A percentile compares a stretch with the other conserved stretches of the same genome.
Conservation (phyloP, 2,888 invertebrate genomes). For the Nephrotoma flavescens region DNA sequence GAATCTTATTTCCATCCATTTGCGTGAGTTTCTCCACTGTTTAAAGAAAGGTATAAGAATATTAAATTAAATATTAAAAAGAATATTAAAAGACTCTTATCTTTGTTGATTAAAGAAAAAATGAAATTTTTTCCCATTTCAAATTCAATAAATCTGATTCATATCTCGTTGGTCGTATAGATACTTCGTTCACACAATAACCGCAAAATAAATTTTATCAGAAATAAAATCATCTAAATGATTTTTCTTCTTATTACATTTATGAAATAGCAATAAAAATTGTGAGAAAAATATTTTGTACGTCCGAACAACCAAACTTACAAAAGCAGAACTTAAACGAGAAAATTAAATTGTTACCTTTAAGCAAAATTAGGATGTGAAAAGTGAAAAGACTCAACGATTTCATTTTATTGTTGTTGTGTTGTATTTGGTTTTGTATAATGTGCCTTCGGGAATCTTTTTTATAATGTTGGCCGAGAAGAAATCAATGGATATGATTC, state of each 20-base stretch:
- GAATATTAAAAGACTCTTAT: neutral
- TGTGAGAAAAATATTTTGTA: neutral
- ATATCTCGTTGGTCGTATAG: neutral
- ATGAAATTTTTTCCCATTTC: neutral
- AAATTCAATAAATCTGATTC: neutral
- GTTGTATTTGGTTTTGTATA: neutral
- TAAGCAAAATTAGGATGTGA: neutral
- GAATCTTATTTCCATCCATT: too few relatives aligned
- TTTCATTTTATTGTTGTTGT: neutral
- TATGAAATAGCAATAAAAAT: neutral
- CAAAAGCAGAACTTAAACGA: neutral
- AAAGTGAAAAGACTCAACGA: neutral
- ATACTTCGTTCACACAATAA: neutral
- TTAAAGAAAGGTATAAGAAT: too few relatives aligned
- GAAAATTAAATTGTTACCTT: neutral
- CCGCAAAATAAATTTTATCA: neutral
- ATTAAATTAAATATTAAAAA: too few relatives aligned
- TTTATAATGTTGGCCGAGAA: neutral
- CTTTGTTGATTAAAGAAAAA: neutral
- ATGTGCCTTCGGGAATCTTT: neutral
- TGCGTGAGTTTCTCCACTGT: too few relatives aligned
- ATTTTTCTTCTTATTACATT: neutral
- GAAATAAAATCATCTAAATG: neutral
- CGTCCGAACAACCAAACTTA: neutral
- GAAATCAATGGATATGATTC: too few relatives aligned